Conservation (phyloP, 2,888 invertebrate species). For the Chrysodeixis includens region DNA sequence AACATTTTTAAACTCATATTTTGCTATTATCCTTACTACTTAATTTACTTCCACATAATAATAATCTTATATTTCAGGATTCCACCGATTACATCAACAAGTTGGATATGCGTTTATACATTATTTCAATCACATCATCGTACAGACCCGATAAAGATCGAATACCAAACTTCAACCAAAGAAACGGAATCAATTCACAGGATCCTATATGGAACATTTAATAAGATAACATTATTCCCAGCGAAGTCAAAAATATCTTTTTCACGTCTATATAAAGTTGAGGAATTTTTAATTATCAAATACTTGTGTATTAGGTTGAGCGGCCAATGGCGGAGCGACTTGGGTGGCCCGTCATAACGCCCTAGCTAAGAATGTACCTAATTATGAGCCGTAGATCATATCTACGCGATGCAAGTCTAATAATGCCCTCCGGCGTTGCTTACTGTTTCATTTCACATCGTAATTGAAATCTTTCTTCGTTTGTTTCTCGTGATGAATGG, state of each 20-base stretch:
- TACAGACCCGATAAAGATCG: conserved; percentile 34
- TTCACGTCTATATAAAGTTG: conserved; percentile 20
- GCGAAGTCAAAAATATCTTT: conserved; percentile 21
- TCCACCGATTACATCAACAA: conserved; percentile 16
- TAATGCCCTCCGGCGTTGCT: conserved; percentile 45
- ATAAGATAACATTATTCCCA: conserved; percentile 18
- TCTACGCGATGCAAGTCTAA: conserved; percentile 56
- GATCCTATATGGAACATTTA: conserved; percentile 27
- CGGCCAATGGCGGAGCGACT: conserved; percentile 30
- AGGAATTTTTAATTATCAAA: conserved; percentile 28
- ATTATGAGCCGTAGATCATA: conserved; percentile 70
- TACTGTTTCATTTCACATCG: conserved; percentile 59
- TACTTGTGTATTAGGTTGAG: conserved; percentile 9
- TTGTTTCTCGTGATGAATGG: conserved; percentile 37
- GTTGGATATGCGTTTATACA: conserved; percentile 10
- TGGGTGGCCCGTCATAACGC: conserved; percentile 35
- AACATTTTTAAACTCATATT: too few relatives aligned
- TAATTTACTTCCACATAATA: neutral
- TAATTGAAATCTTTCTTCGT: conserved; percentile 55
- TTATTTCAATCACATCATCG: conserved; percentile 15
- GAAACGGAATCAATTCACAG: conserved; percentile 17
- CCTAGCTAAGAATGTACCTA: conserved; percentile 61
- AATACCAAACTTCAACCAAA: conserved; percentile 27
- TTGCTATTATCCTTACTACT: too few relatives aligned
- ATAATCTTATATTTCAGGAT: conserved; percentile 17